Base-by-base conservation (phyloP, 2,888 invertebrate genomes). In the Sphaeridia pumilis region DNA sequence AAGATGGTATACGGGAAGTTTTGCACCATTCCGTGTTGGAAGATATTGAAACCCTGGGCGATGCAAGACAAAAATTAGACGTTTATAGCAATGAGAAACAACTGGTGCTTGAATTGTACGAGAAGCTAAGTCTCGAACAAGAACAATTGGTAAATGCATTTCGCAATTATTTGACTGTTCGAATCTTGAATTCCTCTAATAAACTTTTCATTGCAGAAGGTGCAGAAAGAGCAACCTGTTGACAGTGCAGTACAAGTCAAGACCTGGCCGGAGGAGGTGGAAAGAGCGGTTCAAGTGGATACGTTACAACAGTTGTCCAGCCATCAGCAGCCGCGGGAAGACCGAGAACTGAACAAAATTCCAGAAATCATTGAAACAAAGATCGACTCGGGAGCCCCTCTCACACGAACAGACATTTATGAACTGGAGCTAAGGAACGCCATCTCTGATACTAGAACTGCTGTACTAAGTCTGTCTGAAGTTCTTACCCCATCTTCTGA, bases 351-450 rank as follows among this genome's bases (percentile, higher is more conserved):
- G 27, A 24, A 26, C 27, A 10, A 14, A 34, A 49, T 51, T 20
- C 54, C 58, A 22, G 46, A 42, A 25, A 46, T 42, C 21, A 45
- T 54, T 14, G 60, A 58, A 21, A 50, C 22, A n/a, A 31, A 14
- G 26, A 41, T 41, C 10, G 56, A 55, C 26, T 24, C 25, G 12
- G 56, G 53, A 20, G 45, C 49, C 2, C 58, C 58, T 4, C 48
- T 82, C 72, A 86, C 86, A 38, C 82, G 86, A 3, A 83, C 84
- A 69, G 87, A 88, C 67, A 87, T 87, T 1, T 89, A 87, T 67
- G 72, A 81, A 50, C 80, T 79, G 64, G 87, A 89, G 69, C 71
- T 89, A 34, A 75, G 78, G 36, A 78, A 80, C 3, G 88, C 87
- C 0, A 75, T 87, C 3, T 72, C 72, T 41, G 88, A 89, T 67